Evolutionary conservation across 2,888 invertebrate genomes (phyloP).

Genomic region (Lapara coniferarum): DNA sequence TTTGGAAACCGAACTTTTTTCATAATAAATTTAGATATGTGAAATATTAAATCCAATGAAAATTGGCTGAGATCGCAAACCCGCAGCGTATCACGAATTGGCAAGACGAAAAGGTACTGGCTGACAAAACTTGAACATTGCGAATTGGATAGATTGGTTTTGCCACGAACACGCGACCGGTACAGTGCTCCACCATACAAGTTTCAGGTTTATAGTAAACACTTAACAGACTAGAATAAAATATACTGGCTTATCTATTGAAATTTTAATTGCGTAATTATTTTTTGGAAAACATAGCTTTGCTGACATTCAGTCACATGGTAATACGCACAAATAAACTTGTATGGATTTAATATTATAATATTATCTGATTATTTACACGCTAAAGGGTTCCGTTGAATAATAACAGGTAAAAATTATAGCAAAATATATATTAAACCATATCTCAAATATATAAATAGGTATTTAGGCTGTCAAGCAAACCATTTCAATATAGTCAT

Average conservation of each 20-base stretch:
- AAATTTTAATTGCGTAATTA: background rate
- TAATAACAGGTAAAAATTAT: no score
- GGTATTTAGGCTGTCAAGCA: background rate
- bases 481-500: background rate
- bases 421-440: no score
- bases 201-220: slow-evolving; percentile 7
- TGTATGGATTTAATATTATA: no score
- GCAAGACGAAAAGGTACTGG: slow-evolving; percentile 71
- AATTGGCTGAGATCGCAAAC: slow-evolving; percentile 35
- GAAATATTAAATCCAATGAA: slow-evolving; percentile 31
- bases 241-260: background rate
- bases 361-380: no score
- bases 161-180: slow-evolving; percentile 74
- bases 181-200: slow-evolving; percentile 32
- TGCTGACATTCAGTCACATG: no score
- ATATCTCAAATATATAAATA: no score
- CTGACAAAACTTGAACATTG: slow-evolving; percentile 68
- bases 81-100: slow-evolving; percentile 59
- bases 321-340: no score
- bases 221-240: slow-evolving; percentile 2
- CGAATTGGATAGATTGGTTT: slow-evolving; percentile 75
- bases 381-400: no score
- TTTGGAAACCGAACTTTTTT: slow-evolving; percentile 64
- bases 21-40: slow-evolving; percentile 45
- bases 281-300: background rate